phyloP scores from a whole-genome alignment of 2,113 vertebrate species.

The Cyphomyrus plagiostoma region DNA sequence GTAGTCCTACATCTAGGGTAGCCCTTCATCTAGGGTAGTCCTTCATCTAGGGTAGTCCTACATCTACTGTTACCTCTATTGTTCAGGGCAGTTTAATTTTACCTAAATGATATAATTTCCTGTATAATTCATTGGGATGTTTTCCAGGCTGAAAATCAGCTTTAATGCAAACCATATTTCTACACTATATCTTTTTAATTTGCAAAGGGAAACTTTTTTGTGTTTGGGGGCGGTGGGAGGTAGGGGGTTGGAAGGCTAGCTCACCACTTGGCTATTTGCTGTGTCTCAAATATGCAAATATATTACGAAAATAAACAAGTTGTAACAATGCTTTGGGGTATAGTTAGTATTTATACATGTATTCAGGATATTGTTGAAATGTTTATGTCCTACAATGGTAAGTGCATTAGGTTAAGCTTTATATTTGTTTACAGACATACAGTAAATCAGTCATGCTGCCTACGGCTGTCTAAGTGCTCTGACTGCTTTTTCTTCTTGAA shows the following conservation, averaged over 20 bases:
- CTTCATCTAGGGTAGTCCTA: neutral
- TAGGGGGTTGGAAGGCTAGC: neutral
- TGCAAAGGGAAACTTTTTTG: neutral
- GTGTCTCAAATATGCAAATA: neutral
- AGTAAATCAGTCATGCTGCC: neutral
- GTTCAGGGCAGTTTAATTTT: neutral
- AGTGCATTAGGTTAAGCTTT: neutral
- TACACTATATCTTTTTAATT: neutral
- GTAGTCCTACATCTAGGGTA: neutral
- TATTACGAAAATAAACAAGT: neutral
- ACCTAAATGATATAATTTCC: constrained; percentile 11
- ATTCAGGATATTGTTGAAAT: neutral
- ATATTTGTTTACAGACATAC: neutral
- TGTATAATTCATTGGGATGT: neutral
- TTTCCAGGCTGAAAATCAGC: neutral
- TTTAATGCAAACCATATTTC: neutral
- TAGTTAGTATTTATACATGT: neutral
- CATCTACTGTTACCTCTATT: neutral
- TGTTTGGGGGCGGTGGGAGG: too few relatives aligned
- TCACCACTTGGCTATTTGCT: neutral
- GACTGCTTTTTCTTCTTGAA: neutral
- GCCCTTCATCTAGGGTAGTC: too few relatives aligned
- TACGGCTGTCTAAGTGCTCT: neutral
- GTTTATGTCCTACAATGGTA: neutral
- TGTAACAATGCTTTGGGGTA: neutral